A percentile compares a stretch with the other conserved stretches of the same genome.
phyloP scores from a whole-genome alignment of 2,113 vertebrate genomes.

The Varanus salvator region DNA sequence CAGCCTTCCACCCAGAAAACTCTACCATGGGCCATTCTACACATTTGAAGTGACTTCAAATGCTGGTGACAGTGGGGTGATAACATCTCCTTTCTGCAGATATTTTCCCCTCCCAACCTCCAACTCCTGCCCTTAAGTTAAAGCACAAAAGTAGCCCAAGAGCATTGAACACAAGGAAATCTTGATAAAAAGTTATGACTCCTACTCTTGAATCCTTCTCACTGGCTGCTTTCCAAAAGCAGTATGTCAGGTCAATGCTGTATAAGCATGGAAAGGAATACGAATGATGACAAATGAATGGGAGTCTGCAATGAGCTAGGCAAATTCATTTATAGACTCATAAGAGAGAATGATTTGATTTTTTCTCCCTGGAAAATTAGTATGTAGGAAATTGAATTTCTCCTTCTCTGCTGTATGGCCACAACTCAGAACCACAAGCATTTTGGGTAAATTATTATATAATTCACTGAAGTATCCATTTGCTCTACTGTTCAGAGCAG shows the following conservation, averaged over 20 bases:
- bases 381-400: constrained; percentile 34
- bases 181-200: constrained; percentile 54
- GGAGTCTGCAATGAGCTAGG: constrained; percentile 17
- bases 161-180: constrained; percentile 34
- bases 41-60: background rate
- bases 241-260: constrained; percentile 42
- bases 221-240: constrained; percentile 47
- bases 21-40: background rate
- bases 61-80: too few species aligned
- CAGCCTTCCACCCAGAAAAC: background rate
- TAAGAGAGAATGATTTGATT: constrained; percentile 38
- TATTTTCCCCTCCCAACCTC: background rate
- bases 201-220: constrained; percentile 24
- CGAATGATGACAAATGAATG: constrained; percentile 40
- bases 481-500: constrained; percentile 21
- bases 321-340: constrained; percentile 40
- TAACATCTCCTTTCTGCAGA: background rate
- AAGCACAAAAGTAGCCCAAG: constrained; percentile 49
- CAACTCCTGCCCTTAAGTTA: constrained; percentile 12
- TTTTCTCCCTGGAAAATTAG: constrained; percentile 46
- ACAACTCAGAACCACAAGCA: background rate
- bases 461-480: constrained; percentile 29
- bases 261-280: constrained; percentile 31
- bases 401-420: background rate
- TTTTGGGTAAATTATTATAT: background rate